Evolutionary conservation across 2,113 vertebrate species (phyloP), one percentile per base, ranked within the genome.

Genomic region (Antennarius striatus): DNA sequence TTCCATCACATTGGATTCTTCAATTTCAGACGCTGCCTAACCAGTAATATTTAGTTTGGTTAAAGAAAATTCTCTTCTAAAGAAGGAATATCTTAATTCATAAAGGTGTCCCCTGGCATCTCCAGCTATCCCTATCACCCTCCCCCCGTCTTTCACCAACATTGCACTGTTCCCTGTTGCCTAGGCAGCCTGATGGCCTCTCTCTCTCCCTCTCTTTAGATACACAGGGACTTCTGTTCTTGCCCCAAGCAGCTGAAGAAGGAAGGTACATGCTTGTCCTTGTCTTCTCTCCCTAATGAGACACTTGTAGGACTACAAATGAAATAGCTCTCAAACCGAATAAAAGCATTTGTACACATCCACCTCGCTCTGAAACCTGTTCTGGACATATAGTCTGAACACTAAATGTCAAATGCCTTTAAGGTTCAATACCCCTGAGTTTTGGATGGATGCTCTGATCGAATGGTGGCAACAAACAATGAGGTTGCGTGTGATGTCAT

Each of bases 81-180:
- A 53, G 54, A 55, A 17, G 63, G 71, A 71, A 71, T 68, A 80
- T 88, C 83, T 75, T 82, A 75, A 82, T 79, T 80, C 74, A 85
- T 70, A 83, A 85, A 88, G 80, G 88, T 88, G 80, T 91, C 84
- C 85, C 73, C 84, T 88, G 82, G 85, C 48, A 8, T 77, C 81
- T 79, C 58, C 82, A 58, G 73, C 71, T 77, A 79, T 88, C 76
- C 75, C 86, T 84, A 69, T 68, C 53, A 58, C 81, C 71, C 73
- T 63, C 64, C 68, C 55, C 48, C 80, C 81, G 59, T 85, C 77
- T 86, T 74, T 82, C 80, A 76, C 68, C 68, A 79, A 86, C 84
- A 86, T 82, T 83, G 77, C 82, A 85, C 85, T 83, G 84, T 86
- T 87, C 86, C 67, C 87, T 86, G 88, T 90, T 89, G 82, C 87